phyloP scores from a whole-genome alignment of 2,888 invertebrate species.

The Phaonia tiefii region DNA sequence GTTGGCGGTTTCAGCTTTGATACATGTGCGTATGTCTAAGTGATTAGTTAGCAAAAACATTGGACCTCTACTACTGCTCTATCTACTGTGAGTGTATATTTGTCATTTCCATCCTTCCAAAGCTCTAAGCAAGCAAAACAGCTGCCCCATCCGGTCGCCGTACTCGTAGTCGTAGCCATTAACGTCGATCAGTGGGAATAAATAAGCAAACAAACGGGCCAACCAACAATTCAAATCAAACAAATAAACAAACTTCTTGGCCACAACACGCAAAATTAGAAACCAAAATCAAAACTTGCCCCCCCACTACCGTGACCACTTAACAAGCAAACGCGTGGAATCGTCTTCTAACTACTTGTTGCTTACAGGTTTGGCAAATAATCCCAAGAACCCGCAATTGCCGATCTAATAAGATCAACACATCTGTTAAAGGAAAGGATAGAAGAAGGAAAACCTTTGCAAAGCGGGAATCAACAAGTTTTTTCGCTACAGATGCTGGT shows the following conservation, averaged over 20 bases:
- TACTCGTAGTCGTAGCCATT: too few relatives aligned
- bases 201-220: constrained; percentile 70
- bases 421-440: too few relatives aligned
- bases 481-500: too few relatives aligned
- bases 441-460: constrained; percentile 48
- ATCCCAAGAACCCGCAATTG: background rate
- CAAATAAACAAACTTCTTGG: constrained; percentile 53
- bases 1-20: constrained; percentile 36
- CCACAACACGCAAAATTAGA: constrained; percentile 64
- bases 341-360: background rate
- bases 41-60: constrained; percentile 25
- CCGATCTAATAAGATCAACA: constrained; percentile 63
- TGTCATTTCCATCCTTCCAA: constrained; percentile 63
- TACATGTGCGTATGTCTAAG: constrained; percentile 48
- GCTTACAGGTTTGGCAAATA: background rate
- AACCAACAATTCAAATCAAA: constrained; percentile 56
- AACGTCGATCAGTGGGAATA: constrained; percentile 65
- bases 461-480: background rate
- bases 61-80: constrained; percentile 23
- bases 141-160: constrained; percentile 77
- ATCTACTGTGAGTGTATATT: constrained; percentile 58
- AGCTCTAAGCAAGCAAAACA: constrained; percentile 70
- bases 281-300: constrained; percentile 30
- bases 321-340: background rate
- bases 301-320: background rate